These are phyloP conservation scores for Cyclargus thomasi DNA, from an alignment of 1,140 invertebrate species.

Conservation along the genomic window DNA sequence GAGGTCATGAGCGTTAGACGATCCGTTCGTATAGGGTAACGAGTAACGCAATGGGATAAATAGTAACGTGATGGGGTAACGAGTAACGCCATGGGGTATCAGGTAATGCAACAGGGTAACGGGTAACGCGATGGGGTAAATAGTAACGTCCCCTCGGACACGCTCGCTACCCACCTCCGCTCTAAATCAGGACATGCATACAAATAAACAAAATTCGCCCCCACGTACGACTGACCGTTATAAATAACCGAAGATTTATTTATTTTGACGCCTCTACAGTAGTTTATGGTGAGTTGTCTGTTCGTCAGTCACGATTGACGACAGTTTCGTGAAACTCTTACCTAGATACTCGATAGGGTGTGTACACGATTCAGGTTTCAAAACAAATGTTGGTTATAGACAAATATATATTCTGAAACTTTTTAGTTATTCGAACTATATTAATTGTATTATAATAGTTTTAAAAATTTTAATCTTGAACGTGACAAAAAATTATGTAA, in stretches of 20 bases:
- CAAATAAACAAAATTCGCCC: constrained; percentile 47
- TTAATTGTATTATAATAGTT: no score
- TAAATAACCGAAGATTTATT: constrained; percentile 4
- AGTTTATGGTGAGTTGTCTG: not conserved
- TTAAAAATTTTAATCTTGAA: no score
- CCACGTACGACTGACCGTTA: constrained; percentile 2
- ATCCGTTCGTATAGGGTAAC: no score
- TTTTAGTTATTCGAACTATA: no score
- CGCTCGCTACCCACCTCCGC: constrained; percentile 34
- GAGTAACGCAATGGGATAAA: no score
- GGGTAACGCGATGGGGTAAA: not conserved
- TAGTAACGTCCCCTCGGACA: constrained; percentile 25
- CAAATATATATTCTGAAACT: no score
- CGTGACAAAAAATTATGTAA: no score
- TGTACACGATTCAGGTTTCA: no score
- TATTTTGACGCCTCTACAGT: not conserved
- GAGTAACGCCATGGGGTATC: not conserved
- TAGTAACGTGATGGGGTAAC: no score
- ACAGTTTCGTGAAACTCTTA: not conserved
- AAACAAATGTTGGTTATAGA: no score
- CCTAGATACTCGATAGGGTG: no score
- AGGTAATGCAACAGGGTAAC: not conserved
- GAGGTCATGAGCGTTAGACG: no score
- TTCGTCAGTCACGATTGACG: not conserved
- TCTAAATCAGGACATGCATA: constrained; percentile 43